Base-by-base conservation (phyloP, 2,888 invertebrate species). In the Dicycla oo region DNA sequence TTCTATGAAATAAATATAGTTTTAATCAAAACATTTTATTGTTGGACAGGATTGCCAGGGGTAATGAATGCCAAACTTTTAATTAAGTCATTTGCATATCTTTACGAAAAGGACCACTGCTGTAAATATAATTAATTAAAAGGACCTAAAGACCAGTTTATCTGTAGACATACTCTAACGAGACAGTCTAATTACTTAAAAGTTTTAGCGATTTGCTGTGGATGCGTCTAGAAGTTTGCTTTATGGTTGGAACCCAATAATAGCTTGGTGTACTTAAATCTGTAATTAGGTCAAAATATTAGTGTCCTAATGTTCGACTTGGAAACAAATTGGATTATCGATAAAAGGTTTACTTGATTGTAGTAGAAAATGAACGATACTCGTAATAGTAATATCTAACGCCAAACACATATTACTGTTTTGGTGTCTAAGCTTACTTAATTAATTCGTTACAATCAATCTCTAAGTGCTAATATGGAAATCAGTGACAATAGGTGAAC, bases 151-250 rank as follows among this genome's bases (percentile, higher is more conserved):
- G 1, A 26, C 13, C 2, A 45, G 11, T 74, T 54, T 7, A 45
- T 34, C 6, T n/a, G 26, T 30, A 58, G 40, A 80, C 7, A 56
- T 61, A 43, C 45, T 34, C 3, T 34, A 11, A 20, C 34, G 23
- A 53, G 40, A 69, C 56, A 60, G 47, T 38, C 57, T 72, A 83
- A 80, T 85, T 80, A 80, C 70, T 76, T 72, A 74, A 61, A 54
- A 60, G 49, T 70, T 69, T 60, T 26, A 43, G 26, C 30, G 63
- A 68, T 72, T 71, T 26, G 34, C 2, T 73, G 47, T 72, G 45
- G 68, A 49, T 34, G 60, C 18, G 53, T 13, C 61, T 65, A 57
- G 23, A 58, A 64, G 45, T 67, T 45, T 18, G 51, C 18, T 78
- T 57, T 47, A 13, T 26, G 60, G 30, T 49, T 62, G 47, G 2